These are phyloP conservation scores for Mactromeris polynyma DNA, from an alignment of 2,888 invertebrate species.

Conservation along the genomic window DNA sequence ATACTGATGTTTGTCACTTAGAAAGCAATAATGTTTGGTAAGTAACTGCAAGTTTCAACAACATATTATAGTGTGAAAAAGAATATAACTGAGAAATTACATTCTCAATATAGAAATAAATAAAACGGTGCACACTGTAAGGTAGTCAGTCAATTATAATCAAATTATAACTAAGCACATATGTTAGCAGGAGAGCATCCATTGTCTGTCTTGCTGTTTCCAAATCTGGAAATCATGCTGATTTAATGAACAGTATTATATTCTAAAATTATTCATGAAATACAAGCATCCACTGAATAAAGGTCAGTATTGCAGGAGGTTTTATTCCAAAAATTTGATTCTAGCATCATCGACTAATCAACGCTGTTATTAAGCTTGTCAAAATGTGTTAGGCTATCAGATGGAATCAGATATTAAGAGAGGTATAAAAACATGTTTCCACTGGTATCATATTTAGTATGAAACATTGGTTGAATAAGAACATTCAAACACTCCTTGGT, in stretches of 20 bases:
- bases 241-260: background rate
- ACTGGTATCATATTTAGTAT: background rate
- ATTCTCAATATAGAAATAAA: too few relatives aligned
- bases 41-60: too few relatives aligned
- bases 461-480: background rate
- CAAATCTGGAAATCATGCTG: slow-evolving; percentile 3
- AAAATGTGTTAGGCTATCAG: slow-evolving; percentile 36
- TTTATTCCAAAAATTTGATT: background rate
- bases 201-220: background rate
- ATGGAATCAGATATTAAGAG: slow-evolving; percentile 8
- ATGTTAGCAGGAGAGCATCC: background rate
- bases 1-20: too few relatives aligned
- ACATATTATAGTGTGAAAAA: too few relatives aligned
- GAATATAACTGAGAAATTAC: too few relatives aligned
- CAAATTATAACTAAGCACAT: background rate
- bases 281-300: background rate
- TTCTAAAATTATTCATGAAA: slow-evolving; percentile 27
- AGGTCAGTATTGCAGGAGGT: background rate
- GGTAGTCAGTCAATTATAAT: background rate
- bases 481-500: background rate
- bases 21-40: too few relatives aligned
- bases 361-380: slow-evolving; percentile 39
- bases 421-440: background rate
- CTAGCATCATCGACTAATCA: background rate
- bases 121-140: too few relatives aligned